Base-by-base conservation (phyloP, 2,113 vertebrate species). In the Rhinolophus sinicus region DNA sequence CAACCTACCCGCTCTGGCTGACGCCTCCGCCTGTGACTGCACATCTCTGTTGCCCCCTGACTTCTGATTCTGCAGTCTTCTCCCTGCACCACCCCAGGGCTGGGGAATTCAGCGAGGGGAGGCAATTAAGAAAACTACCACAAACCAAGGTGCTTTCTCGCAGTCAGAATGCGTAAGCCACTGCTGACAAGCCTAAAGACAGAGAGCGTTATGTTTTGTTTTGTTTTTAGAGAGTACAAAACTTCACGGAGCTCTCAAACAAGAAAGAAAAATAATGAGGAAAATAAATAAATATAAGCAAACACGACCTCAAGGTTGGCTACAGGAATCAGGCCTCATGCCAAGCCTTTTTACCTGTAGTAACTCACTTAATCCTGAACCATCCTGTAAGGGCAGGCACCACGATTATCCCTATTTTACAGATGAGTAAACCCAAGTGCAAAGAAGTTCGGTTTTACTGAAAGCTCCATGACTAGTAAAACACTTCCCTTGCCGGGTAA, bases 251-350 rank as follows among this genome's bases (percentile, higher is more conserved):
- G 94, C 81, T 54, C 30, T 76, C 89, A 70, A 93, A 67, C 64
- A 88, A 73, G 33, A 73, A 90, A 88, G 24, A 80, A 87, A 11
- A 64, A 69, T 15, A 28, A 85, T 28, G 35, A 84, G 70, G 52
- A 62, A 73, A 92, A 82, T 86, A 72, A 88, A 76, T 75, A 94
- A 92, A 82, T 44, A 16, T 56, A 87, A 94, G 35, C 35, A 92
- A 75, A 83, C 38, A 85, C n/a, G 28, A 13, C 6, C 58, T 40
- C 64, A 80, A 14, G 19, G 13, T 75, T 58, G 86, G 50, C 38
- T 90, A 4, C 33, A 44, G 16, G 13, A 21, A 81, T 28, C 8
- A 64, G 58, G 38, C 22, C 76, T 50, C 62, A 60, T 19, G 28
- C 35, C 92, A 82, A 81, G 21, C 2, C 38, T 50, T 88, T 44